Evolutionary conservation across 2,113 vertebrate genomes (phyloP), one percentile per base, ranked within the genome.

Genomic region (Xerus inauris): DNA sequence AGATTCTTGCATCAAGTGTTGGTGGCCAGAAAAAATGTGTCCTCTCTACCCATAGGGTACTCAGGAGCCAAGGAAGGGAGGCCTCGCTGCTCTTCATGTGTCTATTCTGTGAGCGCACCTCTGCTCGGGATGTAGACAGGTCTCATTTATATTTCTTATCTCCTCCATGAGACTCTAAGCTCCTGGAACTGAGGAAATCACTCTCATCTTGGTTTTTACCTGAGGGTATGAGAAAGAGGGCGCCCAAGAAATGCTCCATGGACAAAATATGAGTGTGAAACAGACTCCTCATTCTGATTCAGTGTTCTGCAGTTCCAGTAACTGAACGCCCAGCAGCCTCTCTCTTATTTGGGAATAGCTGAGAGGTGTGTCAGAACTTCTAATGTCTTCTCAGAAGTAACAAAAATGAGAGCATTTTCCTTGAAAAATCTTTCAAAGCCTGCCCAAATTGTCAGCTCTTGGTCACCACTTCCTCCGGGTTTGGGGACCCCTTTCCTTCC

Each of bases 1-100:
- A 2, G 76, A 67, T 94, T 77, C 77, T 54, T 72, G 24, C 13
- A 71, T 40, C 79, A 64, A 62, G 11, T 64, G 65, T 69, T 35
- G 42, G 64, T 62, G 64, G 89, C 89, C 87, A 75, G 72, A 80
- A 95, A 95, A 85, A 62, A 35, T 28, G 82, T 11, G 32, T 62
- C 89, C 26, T 90, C 82, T 86, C 49, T 30, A 80, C 22, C 32
- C 20, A 1, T 1, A 86, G 89, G 72, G 38, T 64, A 20, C n/a
- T 24, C 30, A 38, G 40, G 49, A 71, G 72, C 40, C 22, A 16
- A 0, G 14, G 49, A 19, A n/a, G 17, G 80, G 38, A 30, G 30
- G 40, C 5, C 20, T 12, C 45, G 42, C n/a, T 75, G 30, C 71
- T 57, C 42, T 16, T 47, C 14, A 5, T 4, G 17, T 2, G 28